phyloP scores from a whole-genome alignment of 2,113 vertebrate genomes.

The Oreochromis aureus region DNA sequence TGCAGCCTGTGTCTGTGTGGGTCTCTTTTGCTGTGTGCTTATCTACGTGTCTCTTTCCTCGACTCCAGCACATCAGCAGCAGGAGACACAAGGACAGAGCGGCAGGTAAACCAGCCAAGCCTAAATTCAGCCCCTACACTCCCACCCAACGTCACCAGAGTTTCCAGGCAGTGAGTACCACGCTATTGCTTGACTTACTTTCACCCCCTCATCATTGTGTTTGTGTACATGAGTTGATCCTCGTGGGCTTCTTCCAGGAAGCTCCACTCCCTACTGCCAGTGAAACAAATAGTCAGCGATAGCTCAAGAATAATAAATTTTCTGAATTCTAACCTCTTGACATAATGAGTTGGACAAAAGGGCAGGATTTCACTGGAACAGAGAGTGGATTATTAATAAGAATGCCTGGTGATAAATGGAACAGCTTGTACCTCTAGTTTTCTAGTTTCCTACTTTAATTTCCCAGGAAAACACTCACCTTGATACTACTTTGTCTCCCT shows the following conservation, averaged over 20 bases:
- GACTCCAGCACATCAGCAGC: conserved; percentile 90
- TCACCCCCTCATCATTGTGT: background rate
- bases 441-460: background rate
- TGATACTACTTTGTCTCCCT: background rate
- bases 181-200: background rate
- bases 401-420: background rate
- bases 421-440: background rate
- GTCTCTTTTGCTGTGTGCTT: background rate
- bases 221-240: background rate
- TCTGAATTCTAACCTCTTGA: background rate
- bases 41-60: background rate
- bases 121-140: conserved; percentile 90
- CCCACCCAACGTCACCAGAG: conserved; percentile 78
- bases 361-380: background rate
- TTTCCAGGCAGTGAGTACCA: conserved; percentile 80
- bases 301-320: background rate
- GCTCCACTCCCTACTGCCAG: background rate
- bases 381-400: background rate
- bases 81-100: conserved; percentile 95
- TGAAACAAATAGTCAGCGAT: background rate
- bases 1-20: background rate
- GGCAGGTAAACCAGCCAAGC: conserved; percentile 91
- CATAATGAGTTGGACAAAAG: background rate
- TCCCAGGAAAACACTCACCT: background rate
- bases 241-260: conserved; percentile 22